A percentile compares a stretch with the other conserved stretches of the same genome.
Evolutionary conservation across 2,888 invertebrate species (phyloP).

Genomic region (Orchestes rusci): DNA sequence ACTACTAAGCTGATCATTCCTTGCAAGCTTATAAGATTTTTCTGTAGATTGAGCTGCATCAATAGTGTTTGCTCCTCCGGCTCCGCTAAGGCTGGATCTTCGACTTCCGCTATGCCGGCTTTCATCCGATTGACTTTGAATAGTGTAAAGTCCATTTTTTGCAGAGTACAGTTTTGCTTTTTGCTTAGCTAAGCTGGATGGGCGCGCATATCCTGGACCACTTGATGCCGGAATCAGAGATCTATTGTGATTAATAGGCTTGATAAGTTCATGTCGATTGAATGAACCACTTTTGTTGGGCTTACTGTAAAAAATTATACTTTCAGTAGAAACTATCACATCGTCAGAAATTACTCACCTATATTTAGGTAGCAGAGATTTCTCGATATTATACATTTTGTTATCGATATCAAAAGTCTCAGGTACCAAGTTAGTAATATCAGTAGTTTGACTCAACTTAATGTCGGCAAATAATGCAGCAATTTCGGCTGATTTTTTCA

Average conservation of each 20-base stretch:
- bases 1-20: too few species aligned
- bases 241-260: slow-evolving; percentile 15
- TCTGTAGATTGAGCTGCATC: too few species aligned
- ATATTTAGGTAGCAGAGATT: slow-evolving; percentile 25
- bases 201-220: slow-evolving; percentile 18
- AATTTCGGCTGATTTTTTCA: slow-evolving; percentile 84
- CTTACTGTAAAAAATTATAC: slow-evolving; percentile 18
- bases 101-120: slow-evolving; percentile 30
- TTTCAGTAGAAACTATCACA: background rate
- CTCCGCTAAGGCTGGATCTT: slow-evolving; percentile 34
- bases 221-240: slow-evolving; percentile 8
- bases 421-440: slow-evolving; percentile 49
- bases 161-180: slow-evolving; percentile 39
- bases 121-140: slow-evolving; percentile 45
- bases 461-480: slow-evolving; percentile 79
- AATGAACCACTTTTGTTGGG: slow-evolving; percentile 21
- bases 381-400: slow-evolving; percentile 29
- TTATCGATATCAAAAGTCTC: slow-evolving; percentile 30
- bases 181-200: slow-evolving; percentile 15
- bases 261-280: slow-evolving; percentile 1
- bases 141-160: slow-evolving; percentile 43
- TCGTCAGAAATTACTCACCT: background rate
- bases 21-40: too few species aligned
- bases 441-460: slow-evolving; percentile 62
- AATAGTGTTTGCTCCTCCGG: slow-evolving; percentile 10